Evolutionary conservation across 2,888 invertebrate genomes (phyloP), one percentile per base, ranked within the genome.

Genomic region (Rotaria socialis): DNA sequence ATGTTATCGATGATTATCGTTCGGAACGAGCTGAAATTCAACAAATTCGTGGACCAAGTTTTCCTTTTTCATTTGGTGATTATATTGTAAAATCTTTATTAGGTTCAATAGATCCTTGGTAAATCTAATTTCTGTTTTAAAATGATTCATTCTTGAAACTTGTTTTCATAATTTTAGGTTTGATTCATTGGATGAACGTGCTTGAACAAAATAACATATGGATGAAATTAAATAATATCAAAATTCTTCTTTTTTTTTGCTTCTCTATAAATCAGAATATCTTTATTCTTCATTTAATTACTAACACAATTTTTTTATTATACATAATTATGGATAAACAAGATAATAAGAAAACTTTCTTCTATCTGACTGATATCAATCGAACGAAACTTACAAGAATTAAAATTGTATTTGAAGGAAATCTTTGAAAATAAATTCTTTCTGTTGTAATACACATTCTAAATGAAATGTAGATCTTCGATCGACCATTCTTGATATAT

Each of bases 1-100:
- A 86, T 60, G 86, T 86, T 55, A 75, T 86, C 24, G 86, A 86
- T 84, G 86, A 86, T 86, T 86, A 58, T 56, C 60, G 86, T 56
- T 85, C 56, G n/a, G 86, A 86, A 75, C n/a, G 52, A 75, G 22
- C 43, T 10, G 86, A 86, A 50, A 52, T 86, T 47, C 56, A 85
- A 75, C 60, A 56, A n/a, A 2, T 24, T 16, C 56, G 74, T 60
- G 86, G 86, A 41, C 3, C 14, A 14, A 41, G 5, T n/a, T 86
- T 86, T 85, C 24, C 58, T 35, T 86, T 86, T 52, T 85, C 86
- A 41, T 86, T 85, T 84, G 86, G 86, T 60, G 86, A 86, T 84
- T 86, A 86, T 84, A 85, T 86, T 55, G 86, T 85, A 24, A 86
- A 86, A 52, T 74, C 86, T 24, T 43, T 86, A 43, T 52, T 86